These are phyloP conservation scores for Romanogobio albipinnatus DNA, from an alignment of 2,113 vertebrate species.

Conservation along the genomic window DNA sequence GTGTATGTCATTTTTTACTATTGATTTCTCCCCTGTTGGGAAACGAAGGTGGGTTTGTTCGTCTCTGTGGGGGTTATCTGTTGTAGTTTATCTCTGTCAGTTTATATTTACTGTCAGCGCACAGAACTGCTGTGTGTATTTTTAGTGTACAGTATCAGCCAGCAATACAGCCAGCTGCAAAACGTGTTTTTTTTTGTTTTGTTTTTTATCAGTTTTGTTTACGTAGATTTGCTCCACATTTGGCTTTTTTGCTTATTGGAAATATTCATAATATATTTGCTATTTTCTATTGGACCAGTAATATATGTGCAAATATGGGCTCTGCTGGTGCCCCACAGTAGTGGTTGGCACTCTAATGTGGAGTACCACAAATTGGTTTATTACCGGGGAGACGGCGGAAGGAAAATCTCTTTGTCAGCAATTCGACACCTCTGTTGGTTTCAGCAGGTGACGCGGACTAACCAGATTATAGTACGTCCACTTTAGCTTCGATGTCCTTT, in stretches of 20 bases:
- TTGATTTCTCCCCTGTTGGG: slow-evolving; percentile 8
- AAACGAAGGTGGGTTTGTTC: slow-evolving; percentile 20
- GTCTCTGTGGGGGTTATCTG: slow-evolving; percentile 19
- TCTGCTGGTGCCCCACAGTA: neutral
- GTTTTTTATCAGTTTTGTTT: neutral
- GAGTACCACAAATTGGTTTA: slow-evolving; percentile 29
- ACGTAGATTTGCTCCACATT: neutral
- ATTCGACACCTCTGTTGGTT: slow-evolving; percentile 36
- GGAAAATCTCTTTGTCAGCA: slow-evolving; percentile 48
- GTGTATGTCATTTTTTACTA: neutral
- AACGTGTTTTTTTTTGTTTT: too few species aligned
- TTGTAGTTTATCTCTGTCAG: slow-evolving; percentile 9
- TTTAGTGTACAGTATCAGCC: neutral
- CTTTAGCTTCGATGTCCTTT: slow-evolving; percentile 25
- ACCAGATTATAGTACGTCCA: slow-evolving; percentile 48
- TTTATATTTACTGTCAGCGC: slow-evolving; percentile 13
- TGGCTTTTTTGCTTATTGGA: neutral
- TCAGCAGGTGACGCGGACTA: slow-evolving; percentile 23
- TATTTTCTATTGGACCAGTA: neutral
- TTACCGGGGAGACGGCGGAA: neutral
- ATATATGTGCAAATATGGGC: neutral
- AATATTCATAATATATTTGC: neutral
- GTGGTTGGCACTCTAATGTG: neutral
- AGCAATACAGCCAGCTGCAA: neutral
- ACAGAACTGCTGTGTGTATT: neutral